Base-by-base conservation (phyloP, 2,113 vertebrate species). In the Paramisgurnus dabryanus region DNA sequence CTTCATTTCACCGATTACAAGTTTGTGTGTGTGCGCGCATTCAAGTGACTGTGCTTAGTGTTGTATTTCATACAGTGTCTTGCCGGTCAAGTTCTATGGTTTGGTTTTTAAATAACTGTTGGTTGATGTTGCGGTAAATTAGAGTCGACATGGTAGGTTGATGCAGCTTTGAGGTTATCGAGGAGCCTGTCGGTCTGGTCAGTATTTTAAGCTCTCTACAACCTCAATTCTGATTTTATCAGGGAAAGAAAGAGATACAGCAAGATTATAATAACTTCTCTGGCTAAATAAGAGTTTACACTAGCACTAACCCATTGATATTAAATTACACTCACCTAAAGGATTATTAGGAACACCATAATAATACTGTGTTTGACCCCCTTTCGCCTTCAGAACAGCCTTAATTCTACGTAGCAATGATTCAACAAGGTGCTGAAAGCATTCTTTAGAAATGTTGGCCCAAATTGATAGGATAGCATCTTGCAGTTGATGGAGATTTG, bases 41-140 rank as follows among this genome's bases (percentile, higher is more conserved):
- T 55, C 27, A 10, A 50, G 67, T 79, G 83, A 81, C 70, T 61
- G 79, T 84, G 86, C 76, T 71, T 45, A n/a, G 73, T 64, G 73
- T 75, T 49, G 43, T 75, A 75, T 75, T 75, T 75, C 73, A 64
- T 61, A 39, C 58, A 64, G 43, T 63, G 58, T 49, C 73, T 34
- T 64, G 58, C 73, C 34, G 43, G 39, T 75, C 73, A 75, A 75
- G 41, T 75, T 43, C 43, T 34, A 64, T 58, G 61, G 73, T 57
- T 34, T 69, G 58, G 71, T 43, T 71, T 84, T 78, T 78, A 76
- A 71, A 69, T 61, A 60, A 8, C 55, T 68, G 69, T 13, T 60
- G 75, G 68, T 43, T 60, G 69, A 61, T 74, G 57, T 58, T 43
- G 70, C 63, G 34, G 18, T 64, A 71, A 65, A 72, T 71, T 57